A percentile compares a stretch with the other conserved stretches of the same genome.
Evolutionary conservation across 2,888 invertebrate genomes (phyloP).

Genomic region (Tuta absoluta): DNA sequence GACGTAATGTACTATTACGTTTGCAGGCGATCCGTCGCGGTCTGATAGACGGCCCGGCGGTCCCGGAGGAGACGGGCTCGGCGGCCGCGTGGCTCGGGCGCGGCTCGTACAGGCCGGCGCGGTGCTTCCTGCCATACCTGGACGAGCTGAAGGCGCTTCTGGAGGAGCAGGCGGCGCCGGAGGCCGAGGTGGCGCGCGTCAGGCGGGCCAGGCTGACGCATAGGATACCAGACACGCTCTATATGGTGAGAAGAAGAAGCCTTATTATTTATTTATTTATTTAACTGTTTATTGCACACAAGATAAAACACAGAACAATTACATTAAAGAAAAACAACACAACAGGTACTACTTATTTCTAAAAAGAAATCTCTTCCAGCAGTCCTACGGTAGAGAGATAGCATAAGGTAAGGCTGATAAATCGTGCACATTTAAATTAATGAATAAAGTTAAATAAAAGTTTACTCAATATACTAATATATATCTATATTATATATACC

Average conservation of each 20-base stretch:
- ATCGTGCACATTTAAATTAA: too few relatives aligned
- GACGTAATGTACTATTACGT: slow-evolving; percentile 5
- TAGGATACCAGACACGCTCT: slow-evolving; percentile 95
- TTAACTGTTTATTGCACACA: too few relatives aligned
- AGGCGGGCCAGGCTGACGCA: slow-evolving; percentile 87
- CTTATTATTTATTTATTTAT: too few relatives aligned
- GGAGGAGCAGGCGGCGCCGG: slow-evolving; percentile 88
- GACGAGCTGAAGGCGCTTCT: slow-evolving; percentile 95
- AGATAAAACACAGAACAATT: too few relatives aligned
- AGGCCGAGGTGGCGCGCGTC: slow-evolving; percentile 84
- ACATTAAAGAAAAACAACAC: too few relatives aligned
- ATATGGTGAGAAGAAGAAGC: slow-evolving; percentile 93
- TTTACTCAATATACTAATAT: too few relatives aligned
- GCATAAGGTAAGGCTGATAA: too few relatives aligned
- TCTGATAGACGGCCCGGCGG: slow-evolving; percentile 43
- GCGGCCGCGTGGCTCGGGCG: slow-evolving; percentile 93
- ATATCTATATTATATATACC: too few relatives aligned
- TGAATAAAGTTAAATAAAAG: too few relatives aligned
- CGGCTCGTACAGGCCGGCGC: slow-evolving; percentile 89
- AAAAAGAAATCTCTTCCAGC: too few relatives aligned
- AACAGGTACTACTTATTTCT: too few relatives aligned
- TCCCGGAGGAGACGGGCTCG: slow-evolving; percentile 75
- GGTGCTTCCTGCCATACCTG: slow-evolving; percentile 96
- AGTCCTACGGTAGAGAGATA: too few relatives aligned
- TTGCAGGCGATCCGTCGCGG: slow-evolving; percentile 59